Conservation (phyloP, 2,113 vertebrate species). For the Calypte anna region DNA sequence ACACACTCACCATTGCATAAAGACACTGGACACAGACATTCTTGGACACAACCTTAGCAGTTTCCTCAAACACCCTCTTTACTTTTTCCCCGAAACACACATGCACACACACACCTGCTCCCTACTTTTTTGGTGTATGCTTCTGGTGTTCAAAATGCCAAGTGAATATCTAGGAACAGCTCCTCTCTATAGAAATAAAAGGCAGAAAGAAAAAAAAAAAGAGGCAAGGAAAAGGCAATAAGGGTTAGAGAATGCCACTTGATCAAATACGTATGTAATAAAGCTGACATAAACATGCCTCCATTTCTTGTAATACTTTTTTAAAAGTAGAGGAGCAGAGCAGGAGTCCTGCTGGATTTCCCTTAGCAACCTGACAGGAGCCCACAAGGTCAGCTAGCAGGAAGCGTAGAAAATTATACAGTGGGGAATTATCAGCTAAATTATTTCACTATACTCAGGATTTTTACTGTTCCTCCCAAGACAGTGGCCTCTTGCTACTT, state of each 20-base stretch:
- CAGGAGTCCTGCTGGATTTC: conserved; percentile 82
- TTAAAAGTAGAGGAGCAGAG: conserved; percentile 76
- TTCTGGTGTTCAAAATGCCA: conserved; percentile 44
- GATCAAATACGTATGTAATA: conserved; percentile 68
- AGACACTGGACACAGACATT: background rate
- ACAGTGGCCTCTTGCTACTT: conserved; percentile 79
- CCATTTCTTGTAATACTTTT: conserved; percentile 74
- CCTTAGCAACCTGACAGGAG: conserved; percentile 85
- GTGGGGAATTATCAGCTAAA: conserved; percentile 86
- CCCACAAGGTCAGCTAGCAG: conserved; percentile 87
- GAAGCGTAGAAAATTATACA: conserved; percentile 84
- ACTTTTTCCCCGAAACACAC: background rate
- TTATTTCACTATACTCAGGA: conserved; percentile 86
- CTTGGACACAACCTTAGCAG: background rate
- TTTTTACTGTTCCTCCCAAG: conserved; percentile 83
- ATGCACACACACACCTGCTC: background rate
- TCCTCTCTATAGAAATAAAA: conserved; percentile 4
- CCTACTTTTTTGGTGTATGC: conserved; percentile 24
- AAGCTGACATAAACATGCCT: conserved; percentile 73
- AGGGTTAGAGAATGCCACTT: conserved; percentile 16
- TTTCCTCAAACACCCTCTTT: background rate
- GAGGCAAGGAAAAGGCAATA: background rate
- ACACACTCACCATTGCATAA: background rate
- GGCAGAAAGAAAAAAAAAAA: background rate
- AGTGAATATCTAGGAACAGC: conserved; percentile 43